phyloP scores from a whole-genome alignment of 2,888 invertebrate genomes.

The Notodonta ziczac region DNA sequence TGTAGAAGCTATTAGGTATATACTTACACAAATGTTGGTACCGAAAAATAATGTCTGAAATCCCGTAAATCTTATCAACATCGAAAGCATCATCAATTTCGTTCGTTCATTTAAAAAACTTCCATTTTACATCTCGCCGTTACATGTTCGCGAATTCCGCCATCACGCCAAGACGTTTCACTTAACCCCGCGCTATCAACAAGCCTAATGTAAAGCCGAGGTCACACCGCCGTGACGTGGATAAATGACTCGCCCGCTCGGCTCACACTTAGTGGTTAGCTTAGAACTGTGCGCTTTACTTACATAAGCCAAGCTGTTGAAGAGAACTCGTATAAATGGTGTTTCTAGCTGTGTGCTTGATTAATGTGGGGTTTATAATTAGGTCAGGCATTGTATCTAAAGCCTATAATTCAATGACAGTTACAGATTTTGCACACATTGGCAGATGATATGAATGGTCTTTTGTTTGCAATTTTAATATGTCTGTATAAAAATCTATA shows the following conservation, averaged over 20 bases:
- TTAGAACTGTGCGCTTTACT: slow-evolving; percentile 23
- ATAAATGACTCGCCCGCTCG: slow-evolving; percentile 55
- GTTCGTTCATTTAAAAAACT: slow-evolving; percentile 3
- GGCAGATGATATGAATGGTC: too few relatives aligned
- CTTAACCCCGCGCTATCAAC: slow-evolving; percentile 58
- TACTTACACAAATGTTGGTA: background rate
- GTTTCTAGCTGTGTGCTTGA: background rate
- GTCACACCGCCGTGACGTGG: slow-evolving; percentile 62
- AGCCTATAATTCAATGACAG: too few relatives aligned
- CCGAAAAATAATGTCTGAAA: background rate
- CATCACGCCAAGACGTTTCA: slow-evolving; percentile 47
- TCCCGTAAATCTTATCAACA: slow-evolving; percentile 3
- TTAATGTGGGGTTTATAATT: background rate
- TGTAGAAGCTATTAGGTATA: background rate
- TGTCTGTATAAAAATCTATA: too few relatives aligned
- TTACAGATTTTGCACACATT: too few relatives aligned
- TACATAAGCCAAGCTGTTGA: slow-evolving; percentile 20
- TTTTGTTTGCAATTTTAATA: too few relatives aligned
- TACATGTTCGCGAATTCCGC: slow-evolving; percentile 43
- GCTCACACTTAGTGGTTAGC: slow-evolving; percentile 40
- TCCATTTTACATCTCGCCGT: slow-evolving; percentile 1
- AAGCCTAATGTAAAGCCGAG: slow-evolving; percentile 61
- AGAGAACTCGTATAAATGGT: background rate
- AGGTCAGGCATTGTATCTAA: background rate
- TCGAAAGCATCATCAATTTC: slow-evolving; percentile 1